Percentiles rank a stretch among this genome's conserved stretches.
Evolutionary conservation across 2,113 vertebrate genomes (phyloP).

Genomic region (Odocoileus virginianus): DNA sequence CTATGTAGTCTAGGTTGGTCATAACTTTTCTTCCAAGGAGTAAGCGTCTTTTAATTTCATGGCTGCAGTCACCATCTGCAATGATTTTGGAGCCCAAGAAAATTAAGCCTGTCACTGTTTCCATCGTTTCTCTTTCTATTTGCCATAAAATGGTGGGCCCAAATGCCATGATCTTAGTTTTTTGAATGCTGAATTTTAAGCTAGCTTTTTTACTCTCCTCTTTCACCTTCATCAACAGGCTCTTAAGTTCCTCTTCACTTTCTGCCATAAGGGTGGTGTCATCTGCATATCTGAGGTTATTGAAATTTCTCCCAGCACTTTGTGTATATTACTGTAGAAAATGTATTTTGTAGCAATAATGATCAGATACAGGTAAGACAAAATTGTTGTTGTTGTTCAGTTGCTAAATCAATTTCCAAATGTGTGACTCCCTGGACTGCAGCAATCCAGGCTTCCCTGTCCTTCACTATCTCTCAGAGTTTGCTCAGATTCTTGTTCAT

Average conservation of each 20-base stretch:
- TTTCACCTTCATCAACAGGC: neutral
- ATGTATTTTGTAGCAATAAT: neutral
- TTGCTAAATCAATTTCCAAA: neutral
- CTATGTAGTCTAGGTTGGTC: neutral
- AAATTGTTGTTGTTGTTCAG: neutral
- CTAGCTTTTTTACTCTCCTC: neutral
- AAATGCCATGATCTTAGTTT: neutral
- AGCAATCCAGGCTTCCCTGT: neutral
- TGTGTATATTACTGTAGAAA: neutral
- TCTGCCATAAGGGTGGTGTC: neutral
- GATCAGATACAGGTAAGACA: neutral
- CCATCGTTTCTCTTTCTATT: neutral
- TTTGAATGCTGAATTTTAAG: neutral
- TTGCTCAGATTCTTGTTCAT: neutral
- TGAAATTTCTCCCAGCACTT: neutral
- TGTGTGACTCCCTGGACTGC: neutral
- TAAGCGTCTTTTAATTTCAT: neutral
- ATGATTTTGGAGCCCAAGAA: neutral
- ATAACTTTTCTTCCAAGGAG: neutral
- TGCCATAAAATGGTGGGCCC: neutral
- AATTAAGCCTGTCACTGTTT: neutral
- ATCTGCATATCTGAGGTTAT: neutral
- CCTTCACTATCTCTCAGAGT: too few relatives aligned
- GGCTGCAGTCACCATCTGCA: neutral
- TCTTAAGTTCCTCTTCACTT: neutral